These are phyloP conservation scores for Onychomys arenicola DNA, from an alignment of 2,797 vertebrate genomes.

Conservation along the genomic window DNA sequence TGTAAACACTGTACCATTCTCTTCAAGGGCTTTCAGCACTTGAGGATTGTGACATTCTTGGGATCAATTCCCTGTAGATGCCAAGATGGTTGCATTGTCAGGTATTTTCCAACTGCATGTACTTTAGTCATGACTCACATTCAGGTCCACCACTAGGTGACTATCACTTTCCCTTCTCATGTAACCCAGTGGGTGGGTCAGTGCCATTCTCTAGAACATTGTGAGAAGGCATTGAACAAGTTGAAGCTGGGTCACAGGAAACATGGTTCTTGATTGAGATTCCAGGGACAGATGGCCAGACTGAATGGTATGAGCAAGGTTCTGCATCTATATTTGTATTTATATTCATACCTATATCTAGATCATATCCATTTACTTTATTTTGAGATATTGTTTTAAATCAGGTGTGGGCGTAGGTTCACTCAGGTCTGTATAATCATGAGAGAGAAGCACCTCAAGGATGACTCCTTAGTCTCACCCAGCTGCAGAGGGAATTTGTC, in stretches of 20 bases:
- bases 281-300: background rate
- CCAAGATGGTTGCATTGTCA: too few relatives aligned
- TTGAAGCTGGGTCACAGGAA: background rate
- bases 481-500: too few relatives aligned
- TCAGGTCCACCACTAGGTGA: background rate
- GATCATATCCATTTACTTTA: background rate
- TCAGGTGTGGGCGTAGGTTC: too few relatives aligned
- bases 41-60: background rate
- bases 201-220: background rate
- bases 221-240: too few relatives aligned
- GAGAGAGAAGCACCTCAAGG: too few relatives aligned
- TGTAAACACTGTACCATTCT: background rate
- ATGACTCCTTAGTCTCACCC: too few relatives aligned
- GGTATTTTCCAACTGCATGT: background rate
- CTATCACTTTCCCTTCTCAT: background rate
- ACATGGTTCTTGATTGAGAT: background rate
- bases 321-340: background rate
- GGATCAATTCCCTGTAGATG: background rate
- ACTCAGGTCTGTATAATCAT: too few relatives aligned
- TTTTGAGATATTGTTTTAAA: background rate
- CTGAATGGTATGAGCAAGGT: background rate
- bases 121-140: background rate
- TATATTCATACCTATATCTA: background rate
- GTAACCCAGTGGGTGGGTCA: background rate
- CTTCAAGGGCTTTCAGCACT: background rate